Conservation (phyloP, 2,888 invertebrate genomes). For the Cactoblastis cactorum region DNA sequence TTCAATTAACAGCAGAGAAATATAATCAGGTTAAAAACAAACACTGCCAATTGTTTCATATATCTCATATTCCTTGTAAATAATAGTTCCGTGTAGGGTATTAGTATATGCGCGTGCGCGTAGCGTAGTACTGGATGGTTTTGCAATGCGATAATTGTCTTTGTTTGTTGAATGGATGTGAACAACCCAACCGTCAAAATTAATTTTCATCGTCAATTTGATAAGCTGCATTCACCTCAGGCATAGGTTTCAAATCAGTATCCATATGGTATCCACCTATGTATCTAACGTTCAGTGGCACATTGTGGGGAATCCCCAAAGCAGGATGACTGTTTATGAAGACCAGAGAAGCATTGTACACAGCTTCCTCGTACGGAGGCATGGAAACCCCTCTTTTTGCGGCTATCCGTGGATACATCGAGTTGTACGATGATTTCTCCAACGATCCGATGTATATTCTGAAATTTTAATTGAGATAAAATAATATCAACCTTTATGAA, state of each 20-base stretch:
- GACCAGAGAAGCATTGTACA: conserved; percentile 42
- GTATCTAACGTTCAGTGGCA: conserved; percentile 49
- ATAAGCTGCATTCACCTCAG: too few relatives aligned
- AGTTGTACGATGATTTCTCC: conserved; percentile 38
- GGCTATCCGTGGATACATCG: conserved; percentile 35
- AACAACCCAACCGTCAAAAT: too few relatives aligned
- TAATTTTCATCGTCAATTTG: too few relatives aligned
- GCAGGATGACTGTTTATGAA: conserved; percentile 49
- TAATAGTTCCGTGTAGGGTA: too few relatives aligned
- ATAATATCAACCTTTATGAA: background rate
- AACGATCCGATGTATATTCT: conserved; percentile 36
- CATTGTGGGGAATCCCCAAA: conserved; percentile 35
- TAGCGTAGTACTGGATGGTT: too few relatives aligned
- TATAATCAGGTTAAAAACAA: too few relatives aligned
- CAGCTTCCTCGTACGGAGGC: conserved; percentile 43
- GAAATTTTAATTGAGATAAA: conserved; percentile 21
- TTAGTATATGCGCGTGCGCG: too few relatives aligned
- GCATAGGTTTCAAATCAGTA: conserved; percentile 40
- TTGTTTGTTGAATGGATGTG: too few relatives aligned
- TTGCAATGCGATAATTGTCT: too few relatives aligned
- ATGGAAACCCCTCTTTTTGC: conserved; percentile 38
- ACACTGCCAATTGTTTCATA: too few relatives aligned
- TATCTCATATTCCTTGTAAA: too few relatives aligned
- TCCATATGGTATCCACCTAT: conserved; percentile 58
- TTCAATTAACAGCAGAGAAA: too few relatives aligned